Base-by-base conservation (phyloP, 2,797 vertebrate genomes). In the Chaetodon trifasciatus region DNA sequence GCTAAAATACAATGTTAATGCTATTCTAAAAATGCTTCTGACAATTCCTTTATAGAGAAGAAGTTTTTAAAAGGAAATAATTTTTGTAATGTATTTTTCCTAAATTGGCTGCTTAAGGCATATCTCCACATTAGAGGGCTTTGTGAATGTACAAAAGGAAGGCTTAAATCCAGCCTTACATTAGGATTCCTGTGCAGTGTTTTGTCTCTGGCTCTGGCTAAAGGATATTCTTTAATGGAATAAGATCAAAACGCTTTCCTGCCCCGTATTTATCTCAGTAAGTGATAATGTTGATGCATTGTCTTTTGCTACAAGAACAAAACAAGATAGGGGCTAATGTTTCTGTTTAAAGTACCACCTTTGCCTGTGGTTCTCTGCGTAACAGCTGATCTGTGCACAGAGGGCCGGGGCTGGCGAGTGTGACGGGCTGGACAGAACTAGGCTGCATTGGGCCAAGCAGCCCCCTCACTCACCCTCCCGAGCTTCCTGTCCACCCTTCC, bases 401-500 rank as follows among this genome's bases (percentile, higher is more conserved):
- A 57, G 73, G 24, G 42, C 60, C 9, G 6, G 44, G 63, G 53
- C 15, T 1, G 73, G 63, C 17, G 8, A 64, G 58, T 44, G 74
- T 74, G 79, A 83, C 32, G 24, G n/a, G 46, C 71, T 70, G 72
- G 83, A 91, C 86, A 90, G 79, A 88, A 81, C 69, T 64, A 79
- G 80, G 74, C 79, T 80, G 74, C 50, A 4, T 55, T 49, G 10
- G 60, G 62, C 74, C 86, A 78, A 81, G 62, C 64, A 78, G 23
- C 50, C 40, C 60, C 60, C 23, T 57, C 76, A 76, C 65, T 62
- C 63, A 21, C 64, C 72, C n/a, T 35, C 58, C 76, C 56, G 0
- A 39, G 81, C 84, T 83, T 89, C 81, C 88, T 87, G 83, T 86
- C 86, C 80, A 63, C 46, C 79, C 71, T 63, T 83, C 56, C 70